Percentiles rank a stretch among this genome's conserved stretches.
Conservation (phyloP, 2,113 vertebrate genomes). For the Onychostoma macrolepis region DNA sequence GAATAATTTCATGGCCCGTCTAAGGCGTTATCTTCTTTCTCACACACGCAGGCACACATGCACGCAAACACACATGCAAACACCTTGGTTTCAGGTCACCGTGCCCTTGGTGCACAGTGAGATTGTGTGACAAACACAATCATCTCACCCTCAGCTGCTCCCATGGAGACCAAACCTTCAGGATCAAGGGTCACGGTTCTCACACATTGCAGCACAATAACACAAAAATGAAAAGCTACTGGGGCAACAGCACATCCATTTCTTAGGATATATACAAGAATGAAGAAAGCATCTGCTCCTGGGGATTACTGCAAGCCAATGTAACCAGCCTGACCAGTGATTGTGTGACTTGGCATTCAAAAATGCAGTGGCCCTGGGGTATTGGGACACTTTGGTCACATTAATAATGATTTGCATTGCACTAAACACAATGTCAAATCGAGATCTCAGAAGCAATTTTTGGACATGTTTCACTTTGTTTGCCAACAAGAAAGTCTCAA, state of each 20-base stretch:
- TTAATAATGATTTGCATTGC: not conserved
- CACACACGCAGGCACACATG: conserved; percentile 43
- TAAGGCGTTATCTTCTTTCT: conserved; percentile 61
- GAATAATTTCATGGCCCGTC: conserved; percentile 69
- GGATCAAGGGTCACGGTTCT: conserved; percentile 41
- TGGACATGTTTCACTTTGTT: not conserved
- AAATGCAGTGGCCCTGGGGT: not conserved
- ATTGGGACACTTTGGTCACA: not conserved
- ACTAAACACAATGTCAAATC: not conserved
- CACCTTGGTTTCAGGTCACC: conserved; percentile 70
- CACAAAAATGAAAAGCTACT: not conserved
- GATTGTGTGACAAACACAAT: conserved; percentile 47
- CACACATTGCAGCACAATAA: not conserved
- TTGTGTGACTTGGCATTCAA: not conserved
- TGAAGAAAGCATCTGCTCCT: not conserved
- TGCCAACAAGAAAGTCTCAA: not conserved
- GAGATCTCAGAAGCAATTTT: not conserved
- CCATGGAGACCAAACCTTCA: conserved; percentile 43
- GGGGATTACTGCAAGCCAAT: not conserved
- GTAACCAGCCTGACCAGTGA: not conserved
- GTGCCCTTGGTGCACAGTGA: conserved; percentile 69
- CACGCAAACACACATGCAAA: conserved; percentile 49
- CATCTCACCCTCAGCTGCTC: conserved; percentile 43
- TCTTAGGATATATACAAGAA: not conserved
- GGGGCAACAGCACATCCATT: not conserved